These are phyloP conservation scores for Paedocypris sp. DNA, from an alignment of 2,113 vertebrate genomes.

Conservation along the genomic window DNA sequence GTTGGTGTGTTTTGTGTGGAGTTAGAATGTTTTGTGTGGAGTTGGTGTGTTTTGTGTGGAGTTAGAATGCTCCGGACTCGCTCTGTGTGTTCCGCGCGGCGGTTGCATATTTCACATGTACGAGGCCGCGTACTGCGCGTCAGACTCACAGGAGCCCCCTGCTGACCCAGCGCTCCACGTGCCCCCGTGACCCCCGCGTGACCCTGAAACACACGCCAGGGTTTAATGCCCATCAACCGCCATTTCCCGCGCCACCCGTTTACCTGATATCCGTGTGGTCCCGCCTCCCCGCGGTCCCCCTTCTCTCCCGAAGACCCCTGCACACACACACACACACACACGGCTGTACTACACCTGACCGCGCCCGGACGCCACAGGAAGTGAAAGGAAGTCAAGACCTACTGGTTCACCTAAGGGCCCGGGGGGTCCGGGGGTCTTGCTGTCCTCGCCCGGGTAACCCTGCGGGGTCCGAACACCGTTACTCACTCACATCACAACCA, in stretches of 20 bases:
- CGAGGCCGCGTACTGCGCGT: no score
- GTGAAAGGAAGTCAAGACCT: constrained; percentile 84
- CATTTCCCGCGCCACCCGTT: no score
- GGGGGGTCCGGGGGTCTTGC: constrained; percentile 69
- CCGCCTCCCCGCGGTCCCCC: constrained; percentile 83
- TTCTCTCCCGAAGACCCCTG: constrained; percentile 75
- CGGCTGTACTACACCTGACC: no score
- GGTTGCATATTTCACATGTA: no score
- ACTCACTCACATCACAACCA: background rate
- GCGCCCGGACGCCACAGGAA: constrained; percentile 38
- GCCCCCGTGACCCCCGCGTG: constrained; percentile 67
- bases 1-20: no score
- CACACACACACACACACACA: constrained; percentile 41
- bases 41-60: no score
- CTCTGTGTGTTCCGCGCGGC: background rate
- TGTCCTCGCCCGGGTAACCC: constrained; percentile 91
- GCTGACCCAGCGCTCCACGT: constrained; percentile 79
- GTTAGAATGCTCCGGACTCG: no score
- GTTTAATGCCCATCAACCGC: no score
- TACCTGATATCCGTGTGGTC: constrained; percentile 86
- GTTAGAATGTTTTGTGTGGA: no score
- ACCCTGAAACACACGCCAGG: constrained; percentile 71
- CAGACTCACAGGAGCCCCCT: constrained; percentile 79
- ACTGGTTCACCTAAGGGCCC: constrained; percentile 99
- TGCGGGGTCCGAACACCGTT: constrained; percentile 50